Percentiles rank a stretch among this genome's conserved stretches.
Evolutionary conservation across 2,797 vertebrate species (phyloP).

Genomic region (Zalophus californianus): DNA sequence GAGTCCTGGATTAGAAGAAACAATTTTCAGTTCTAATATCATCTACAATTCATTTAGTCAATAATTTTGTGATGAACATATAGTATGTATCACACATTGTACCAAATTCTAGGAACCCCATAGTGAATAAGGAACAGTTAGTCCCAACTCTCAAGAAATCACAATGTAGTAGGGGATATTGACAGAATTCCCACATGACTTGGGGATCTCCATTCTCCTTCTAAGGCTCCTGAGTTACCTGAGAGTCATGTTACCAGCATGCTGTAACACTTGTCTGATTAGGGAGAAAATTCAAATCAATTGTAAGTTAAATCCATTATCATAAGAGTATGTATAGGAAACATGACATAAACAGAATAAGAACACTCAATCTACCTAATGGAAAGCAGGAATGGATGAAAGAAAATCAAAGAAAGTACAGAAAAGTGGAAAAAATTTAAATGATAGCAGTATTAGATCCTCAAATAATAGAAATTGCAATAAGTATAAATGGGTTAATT

Average conservation of each 20-base stretch:
- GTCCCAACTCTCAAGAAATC: neutral
- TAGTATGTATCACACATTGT: neutral
- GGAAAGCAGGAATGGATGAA: neutral
- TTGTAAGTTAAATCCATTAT: neutral
- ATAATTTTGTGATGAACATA: neutral
- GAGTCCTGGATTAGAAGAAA: neutral
- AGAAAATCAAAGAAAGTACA: neutral
- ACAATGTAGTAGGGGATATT: neutral
- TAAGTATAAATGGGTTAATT: neutral
- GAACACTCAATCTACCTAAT: neutral
- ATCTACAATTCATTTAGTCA: neutral
- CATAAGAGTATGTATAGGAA: neutral
- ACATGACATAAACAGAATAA: neutral
- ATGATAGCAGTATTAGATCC: neutral
- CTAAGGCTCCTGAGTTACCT: neutral
- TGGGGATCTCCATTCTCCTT: neutral
- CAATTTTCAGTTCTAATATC: neutral
- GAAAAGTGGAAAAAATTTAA: neutral
- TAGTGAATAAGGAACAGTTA: neutral
- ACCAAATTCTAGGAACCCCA: neutral
- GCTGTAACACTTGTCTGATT: neutral
- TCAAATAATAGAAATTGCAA: slow-evolving; percentile 8
- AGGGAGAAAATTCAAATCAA: neutral
- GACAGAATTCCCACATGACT: neutral
- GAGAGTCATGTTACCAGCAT: neutral